These are phyloP conservation scores for Stomatorhinus walkeri DNA, from an alignment of 2,797 vertebrate species.

Conservation along the genomic window DNA sequence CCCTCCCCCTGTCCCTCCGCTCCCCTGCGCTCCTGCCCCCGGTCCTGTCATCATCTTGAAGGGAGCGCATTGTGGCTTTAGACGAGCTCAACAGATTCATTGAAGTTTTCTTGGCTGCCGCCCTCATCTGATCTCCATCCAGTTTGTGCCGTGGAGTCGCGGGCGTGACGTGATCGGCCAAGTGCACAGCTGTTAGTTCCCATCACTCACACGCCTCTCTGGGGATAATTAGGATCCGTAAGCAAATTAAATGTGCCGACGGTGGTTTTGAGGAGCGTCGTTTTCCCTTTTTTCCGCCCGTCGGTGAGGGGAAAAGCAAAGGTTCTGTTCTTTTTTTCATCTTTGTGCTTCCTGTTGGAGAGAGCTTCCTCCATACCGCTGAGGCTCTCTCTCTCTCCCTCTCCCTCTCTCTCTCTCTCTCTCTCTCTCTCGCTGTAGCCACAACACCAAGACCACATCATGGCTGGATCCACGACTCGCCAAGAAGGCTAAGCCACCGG, in stretches of 20 bases:
- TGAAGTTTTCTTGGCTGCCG: conserved; percentile 74
- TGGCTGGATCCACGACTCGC: conserved; percentile 98
- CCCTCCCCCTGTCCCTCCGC: background rate
- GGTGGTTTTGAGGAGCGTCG: conserved; percentile 73
- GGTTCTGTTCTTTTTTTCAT: conserved; percentile 15
- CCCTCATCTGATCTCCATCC: conserved; percentile 58
- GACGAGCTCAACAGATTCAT: conserved; percentile 75
- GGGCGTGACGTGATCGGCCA: conserved; percentile 63
- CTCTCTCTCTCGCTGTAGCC: conserved; percentile 72
- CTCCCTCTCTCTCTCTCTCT: conserved; percentile 50
- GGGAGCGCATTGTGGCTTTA: conserved; percentile 47
- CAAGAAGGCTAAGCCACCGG: conserved; percentile 97
- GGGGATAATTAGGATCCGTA: conserved; percentile 79
- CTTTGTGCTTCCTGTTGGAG: conserved; percentile 27
- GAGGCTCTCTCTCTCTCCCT: conserved; percentile 36
- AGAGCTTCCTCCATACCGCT: conserved; percentile 16
- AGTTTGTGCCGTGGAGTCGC: conserved; percentile 64
- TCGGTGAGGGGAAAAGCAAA: conserved; percentile 23
- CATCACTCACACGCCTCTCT: conserved; percentile 71
- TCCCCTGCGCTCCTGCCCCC: background rate
- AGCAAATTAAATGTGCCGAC: conserved; percentile 94
- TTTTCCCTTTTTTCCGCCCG: conserved; percentile 34
- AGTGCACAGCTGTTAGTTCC: conserved; percentile 77
- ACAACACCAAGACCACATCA: conserved; percentile 99
- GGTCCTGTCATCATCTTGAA: conserved; percentile 12